phyloP scores from a whole-genome alignment of 2,888 invertebrate genomes.

The Chymomyza amoena region DNA sequence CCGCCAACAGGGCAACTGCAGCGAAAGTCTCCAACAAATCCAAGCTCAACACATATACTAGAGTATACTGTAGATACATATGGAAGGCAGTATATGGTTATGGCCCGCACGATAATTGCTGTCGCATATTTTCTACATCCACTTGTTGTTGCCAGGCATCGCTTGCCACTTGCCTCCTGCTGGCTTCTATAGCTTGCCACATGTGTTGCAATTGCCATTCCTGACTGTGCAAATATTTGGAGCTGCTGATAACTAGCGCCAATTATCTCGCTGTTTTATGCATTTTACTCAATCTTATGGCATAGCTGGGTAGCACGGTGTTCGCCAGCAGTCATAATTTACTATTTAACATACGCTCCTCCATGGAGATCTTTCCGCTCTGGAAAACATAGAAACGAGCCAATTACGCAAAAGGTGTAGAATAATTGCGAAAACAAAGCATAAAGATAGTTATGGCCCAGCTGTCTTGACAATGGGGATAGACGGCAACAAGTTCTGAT shows the following conservation, averaged over 20 bases:
- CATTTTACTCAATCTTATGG: neutral
- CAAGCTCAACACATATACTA: slow-evolving; percentile 49
- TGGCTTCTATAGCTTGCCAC: slow-evolving; percentile 36
- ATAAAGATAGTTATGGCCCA: too few relatives aligned
- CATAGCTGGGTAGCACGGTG: too few relatives aligned
- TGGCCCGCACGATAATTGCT: slow-evolving; percentile 61
- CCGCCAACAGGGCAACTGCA: slow-evolving; percentile 28
- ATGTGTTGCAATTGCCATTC: slow-evolving; percentile 49
- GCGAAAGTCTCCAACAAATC: slow-evolving; percentile 61
- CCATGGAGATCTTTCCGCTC: neutral
- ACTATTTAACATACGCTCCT: neutral
- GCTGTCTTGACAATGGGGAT: too few relatives aligned
- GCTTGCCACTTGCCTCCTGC: slow-evolving; percentile 15
- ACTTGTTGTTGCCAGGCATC: slow-evolving; percentile 56
- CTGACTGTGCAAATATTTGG: slow-evolving; percentile 49
- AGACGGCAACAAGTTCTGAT: too few relatives aligned
- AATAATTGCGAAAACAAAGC: neutral
- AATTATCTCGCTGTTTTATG: slow-evolving; percentile 1
- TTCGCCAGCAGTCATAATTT: neutral
- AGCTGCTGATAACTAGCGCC: slow-evolving; percentile 31
- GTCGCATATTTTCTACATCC: slow-evolving; percentile 67
- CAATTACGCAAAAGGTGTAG: neutral
- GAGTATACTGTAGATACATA: slow-evolving; percentile 17
- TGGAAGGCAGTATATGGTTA: slow-evolving; percentile 21
- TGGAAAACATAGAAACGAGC: neutral